Percentiles rank a stretch among this genome's conserved stretches.
These are phyloP conservation scores for Ovis canadensis DNA, from an alignment of 2,113 vertebrate genomes.

Conservation along the genomic window DNA sequence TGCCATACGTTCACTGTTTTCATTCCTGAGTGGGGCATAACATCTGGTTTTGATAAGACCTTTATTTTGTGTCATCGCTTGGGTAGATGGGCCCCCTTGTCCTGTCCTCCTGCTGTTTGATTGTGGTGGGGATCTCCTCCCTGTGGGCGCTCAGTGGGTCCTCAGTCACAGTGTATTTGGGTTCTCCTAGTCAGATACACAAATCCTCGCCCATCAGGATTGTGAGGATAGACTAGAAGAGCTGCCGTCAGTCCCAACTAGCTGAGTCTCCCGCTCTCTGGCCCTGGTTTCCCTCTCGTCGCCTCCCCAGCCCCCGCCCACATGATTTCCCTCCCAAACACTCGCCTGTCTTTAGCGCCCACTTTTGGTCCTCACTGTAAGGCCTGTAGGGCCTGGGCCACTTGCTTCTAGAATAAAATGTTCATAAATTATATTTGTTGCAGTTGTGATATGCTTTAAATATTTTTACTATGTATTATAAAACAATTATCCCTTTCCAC, in stretches of 20 bases:
- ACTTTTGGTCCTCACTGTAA: background rate
- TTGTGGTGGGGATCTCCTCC: background rate
- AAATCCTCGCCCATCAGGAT: background rate
- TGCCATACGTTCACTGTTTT: background rate
- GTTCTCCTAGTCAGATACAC: background rate
- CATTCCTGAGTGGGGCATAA: background rate
- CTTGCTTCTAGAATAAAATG: background rate
- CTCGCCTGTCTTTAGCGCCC: background rate
- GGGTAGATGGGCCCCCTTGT: background rate
- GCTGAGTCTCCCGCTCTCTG: background rate
- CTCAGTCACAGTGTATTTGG: background rate
- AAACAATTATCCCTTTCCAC: background rate
- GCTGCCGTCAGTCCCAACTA: background rate
- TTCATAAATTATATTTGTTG: background rate
- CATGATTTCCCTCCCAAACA: background rate
- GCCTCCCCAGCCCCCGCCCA: no score
- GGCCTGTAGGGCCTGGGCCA: background rate
- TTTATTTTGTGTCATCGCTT: background rate
- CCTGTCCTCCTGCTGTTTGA: background rate
- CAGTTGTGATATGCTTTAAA: background rate
- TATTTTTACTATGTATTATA: background rate
- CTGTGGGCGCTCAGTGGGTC: accelerated
- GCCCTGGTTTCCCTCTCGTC: background rate
- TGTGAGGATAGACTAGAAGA: background rate
- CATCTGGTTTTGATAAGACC: background rate